Evolutionary conservation across 64 coral and sea anemone species (phyloP), one percentile per base, ranked within the genome.

Genomic region (Porites australiensis): DNA sequence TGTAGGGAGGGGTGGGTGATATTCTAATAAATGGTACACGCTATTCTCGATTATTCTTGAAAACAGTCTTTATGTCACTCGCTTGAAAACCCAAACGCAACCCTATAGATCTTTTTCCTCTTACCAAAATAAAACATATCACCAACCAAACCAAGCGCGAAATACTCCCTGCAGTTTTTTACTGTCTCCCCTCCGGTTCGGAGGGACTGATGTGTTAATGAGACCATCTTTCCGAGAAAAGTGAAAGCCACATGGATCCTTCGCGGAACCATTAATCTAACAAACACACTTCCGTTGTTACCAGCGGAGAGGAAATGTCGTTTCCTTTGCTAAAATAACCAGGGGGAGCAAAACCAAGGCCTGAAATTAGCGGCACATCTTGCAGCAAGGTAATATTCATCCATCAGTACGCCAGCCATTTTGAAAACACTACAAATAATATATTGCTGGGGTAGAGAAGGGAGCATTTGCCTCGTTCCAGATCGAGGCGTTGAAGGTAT

Each of bases 151-250:
- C 27, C 27, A 37, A 37, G 27, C 27, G 0, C 27, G 27, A 37
- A 37, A 37, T 37, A 37, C 27, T 1, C 1, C 27, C 27, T 37
- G 27, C 27, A 37, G 27, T 37, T 37, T 1, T 4, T 0, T 20
- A 15, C 15, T 19, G 27, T 83, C 61, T 46, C 61, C 7, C 59
- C 45, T 20, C 60, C 80, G 16, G 61, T 83, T 2, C 15, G 60
- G 18, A 4, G 21, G 54, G 13, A 6, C 18, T 64, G 50, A 2
- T 4, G 5, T 66, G 44, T 66, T 50, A 48, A 22, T 44, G 13
- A 58, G 14, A 4, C 4, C 58, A 45, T 64, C 79, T 65, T 83
- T 83, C 80, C 62, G 18, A 47, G 80, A 83, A 83, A 66, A 45
- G 44, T 37, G 27, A 37, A 37, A 37, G 27, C 27, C 27, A 37